Base-by-base conservation (phyloP, 2,888 invertebrate genomes). In the Epinotia brunnichana region DNA sequence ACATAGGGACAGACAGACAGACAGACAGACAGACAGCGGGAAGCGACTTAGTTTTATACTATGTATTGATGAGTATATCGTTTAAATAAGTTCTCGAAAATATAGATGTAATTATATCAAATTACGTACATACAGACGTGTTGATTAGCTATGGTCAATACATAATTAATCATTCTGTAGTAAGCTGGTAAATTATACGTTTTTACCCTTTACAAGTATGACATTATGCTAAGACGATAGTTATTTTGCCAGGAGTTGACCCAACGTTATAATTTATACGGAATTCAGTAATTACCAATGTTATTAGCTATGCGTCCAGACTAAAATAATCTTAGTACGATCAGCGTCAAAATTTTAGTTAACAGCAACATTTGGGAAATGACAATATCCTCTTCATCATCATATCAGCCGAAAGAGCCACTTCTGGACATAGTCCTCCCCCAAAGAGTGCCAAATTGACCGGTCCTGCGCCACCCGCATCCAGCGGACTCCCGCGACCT, bases 181-280 rank as follows among this genome's bases (percentile, higher is more conserved):
- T 51, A 7, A 3, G 35, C 13, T 13, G 39, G 39, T 53, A 19
- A 48, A 29, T 63, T 2, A 51, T 17, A 63, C 5, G 51, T 35
- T 35, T 62, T 53, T 53, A 7, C 35, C 35, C 9, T 1, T n/a
- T 11, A 60, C 41, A 24, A 61, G 51, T 39, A 60, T 54, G 24
- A 44, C 19, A 70, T 62, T 63, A 56, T 24, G n/a, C 15, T 19
- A 15, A 4, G 13, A 17, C 35, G 41, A 24, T 29, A 59, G 51
- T 70, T 53, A 59, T 19, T 53, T 60, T 13, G 24, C 13, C 9
- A 41, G 57, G 39, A 48, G 54, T 17, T 10, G 59, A 10, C 15
- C 21, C n/a, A 13, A 66, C 21, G 51, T 44, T 66, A 29, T 48
- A 66, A 61, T 67, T 67, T 71, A 67, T 44, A 48, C 48, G 61